These are phyloP conservation scores for Salpingus planirostris DNA, from an alignment of 2,888 invertebrate genomes.

Conservation along the genomic window DNA sequence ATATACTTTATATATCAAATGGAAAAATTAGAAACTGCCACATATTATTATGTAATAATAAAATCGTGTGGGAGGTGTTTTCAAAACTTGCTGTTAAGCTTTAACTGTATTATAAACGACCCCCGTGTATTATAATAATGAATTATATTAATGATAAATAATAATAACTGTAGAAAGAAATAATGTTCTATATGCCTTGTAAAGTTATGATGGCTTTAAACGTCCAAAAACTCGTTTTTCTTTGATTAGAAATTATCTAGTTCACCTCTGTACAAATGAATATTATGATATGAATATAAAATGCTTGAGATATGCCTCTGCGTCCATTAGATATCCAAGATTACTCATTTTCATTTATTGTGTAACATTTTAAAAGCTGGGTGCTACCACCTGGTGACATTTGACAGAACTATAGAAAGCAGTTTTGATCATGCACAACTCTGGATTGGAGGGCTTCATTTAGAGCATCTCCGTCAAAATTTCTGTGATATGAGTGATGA, in stretches of 20 bases:
- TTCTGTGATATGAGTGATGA: slow-evolving; percentile 20
- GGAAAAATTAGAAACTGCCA: slow-evolving; percentile 34
- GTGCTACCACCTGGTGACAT: no score
- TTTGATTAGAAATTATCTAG: neutral
- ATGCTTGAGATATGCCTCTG: no score
- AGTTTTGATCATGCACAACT: no score
- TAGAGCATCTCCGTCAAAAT: slow-evolving; percentile 15
- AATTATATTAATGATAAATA: no score
- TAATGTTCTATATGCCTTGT: no score
- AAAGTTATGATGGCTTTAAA: slow-evolving; percentile 23
- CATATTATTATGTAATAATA: slow-evolving; percentile 21
- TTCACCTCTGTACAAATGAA: neutral
- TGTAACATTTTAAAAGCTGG: slow-evolving; percentile 5
- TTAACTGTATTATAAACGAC: slow-evolving; percentile 35
- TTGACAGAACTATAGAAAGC: no score
- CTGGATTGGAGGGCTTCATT: no score
- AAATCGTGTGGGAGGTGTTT: slow-evolving; percentile 25
- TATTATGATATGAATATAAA: no score
- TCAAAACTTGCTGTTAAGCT: slow-evolving; percentile 37
- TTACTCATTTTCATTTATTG: slow-evolving; percentile 16
- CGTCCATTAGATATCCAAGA: no score
- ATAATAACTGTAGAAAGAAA: no score
- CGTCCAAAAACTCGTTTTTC: slow-evolving; percentile 13
- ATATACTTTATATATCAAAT: slow-evolving; percentile 26
- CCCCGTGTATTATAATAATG: no score